Conservation (phyloP, 2,113 vertebrate genomes). For the Aphyosemion australe region DNA sequence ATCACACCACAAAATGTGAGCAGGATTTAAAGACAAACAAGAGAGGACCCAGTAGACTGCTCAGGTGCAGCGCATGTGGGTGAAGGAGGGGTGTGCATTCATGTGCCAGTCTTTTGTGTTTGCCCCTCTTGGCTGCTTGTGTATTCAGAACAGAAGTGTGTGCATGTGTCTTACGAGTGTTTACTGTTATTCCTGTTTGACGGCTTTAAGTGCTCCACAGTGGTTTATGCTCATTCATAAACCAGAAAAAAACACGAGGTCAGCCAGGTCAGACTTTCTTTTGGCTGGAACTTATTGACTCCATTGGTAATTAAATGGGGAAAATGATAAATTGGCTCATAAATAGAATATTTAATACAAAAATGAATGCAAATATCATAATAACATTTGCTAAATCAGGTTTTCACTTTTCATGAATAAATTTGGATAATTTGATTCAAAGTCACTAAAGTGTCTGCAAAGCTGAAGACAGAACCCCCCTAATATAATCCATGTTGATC, state of each 20-base stretch:
- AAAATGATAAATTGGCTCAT: background rate
- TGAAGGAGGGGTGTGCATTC: background rate
- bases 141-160: conserved; percentile 11
- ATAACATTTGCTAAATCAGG: no score
- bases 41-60: background rate
- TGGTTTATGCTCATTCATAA: conserved; percentile 14
- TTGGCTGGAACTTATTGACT: background rate
- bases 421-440: background rate
- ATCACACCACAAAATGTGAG: conserved; percentile 29
- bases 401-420: no score
- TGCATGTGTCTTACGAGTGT: conserved; percentile 15
- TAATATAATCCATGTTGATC: background rate
- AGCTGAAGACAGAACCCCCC: no score
- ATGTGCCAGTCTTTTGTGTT: conserved; percentile 3
- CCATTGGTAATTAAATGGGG: background rate
- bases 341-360: background rate
- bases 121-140: conserved; percentile 11
- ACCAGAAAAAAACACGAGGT: background rate
- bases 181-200: conserved; percentile 47
- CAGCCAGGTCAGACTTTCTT: background rate
- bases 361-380: background rate
- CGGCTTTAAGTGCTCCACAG: conserved; percentile 11
- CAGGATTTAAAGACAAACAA: conserved; percentile 44
- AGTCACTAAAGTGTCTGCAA: background rate
- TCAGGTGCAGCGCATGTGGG: conserved; percentile 16